Conservation (phyloP, 1,140 invertebrate species). For the Bombus ignitus region DNA sequence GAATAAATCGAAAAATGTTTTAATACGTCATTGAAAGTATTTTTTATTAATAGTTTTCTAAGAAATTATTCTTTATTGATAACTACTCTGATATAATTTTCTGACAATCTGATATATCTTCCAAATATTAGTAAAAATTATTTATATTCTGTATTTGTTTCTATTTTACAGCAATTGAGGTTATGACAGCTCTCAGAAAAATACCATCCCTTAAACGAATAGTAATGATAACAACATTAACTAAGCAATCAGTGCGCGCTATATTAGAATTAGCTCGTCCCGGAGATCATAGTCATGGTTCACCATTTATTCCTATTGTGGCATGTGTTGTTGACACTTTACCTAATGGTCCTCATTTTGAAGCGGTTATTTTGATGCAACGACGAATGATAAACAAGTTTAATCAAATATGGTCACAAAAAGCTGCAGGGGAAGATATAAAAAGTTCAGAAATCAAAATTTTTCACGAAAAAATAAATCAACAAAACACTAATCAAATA, state of each 20-base stretch:
- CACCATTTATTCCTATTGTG: slow-evolving; percentile 78
- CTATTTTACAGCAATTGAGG: slow-evolving; percentile 74
- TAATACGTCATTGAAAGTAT: no score
- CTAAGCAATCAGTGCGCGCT: slow-evolving; percentile 80
- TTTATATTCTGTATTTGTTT: background rate
- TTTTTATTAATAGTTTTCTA: no score
- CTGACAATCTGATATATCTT: background rate
- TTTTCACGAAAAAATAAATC: background rate
- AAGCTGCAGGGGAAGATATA: background rate
- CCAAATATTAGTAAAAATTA: background rate
- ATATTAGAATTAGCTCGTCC: slow-evolving; percentile 80
- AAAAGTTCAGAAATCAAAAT: slow-evolving; percentile 20
- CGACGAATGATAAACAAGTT: slow-evolving; percentile 74
- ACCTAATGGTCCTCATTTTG: slow-evolving; percentile 77
- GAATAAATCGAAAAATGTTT: no score
- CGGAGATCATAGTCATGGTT: slow-evolving; percentile 67
- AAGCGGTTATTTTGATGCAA: slow-evolving; percentile 79
- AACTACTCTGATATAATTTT: no score
- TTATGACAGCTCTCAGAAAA: slow-evolving; percentile 77
- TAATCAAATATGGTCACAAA: slow-evolving; percentile 36
- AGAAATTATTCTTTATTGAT: no score
- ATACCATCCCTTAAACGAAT: slow-evolving; percentile 75
- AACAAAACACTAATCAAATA: slow-evolving; percentile 12
- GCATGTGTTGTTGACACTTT: slow-evolving; percentile 79
- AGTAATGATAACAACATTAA: slow-evolving; percentile 80